Evolutionary conservation across 2,113 vertebrate species (phyloP).

Genomic region (Smithornis capensis): DNA sequence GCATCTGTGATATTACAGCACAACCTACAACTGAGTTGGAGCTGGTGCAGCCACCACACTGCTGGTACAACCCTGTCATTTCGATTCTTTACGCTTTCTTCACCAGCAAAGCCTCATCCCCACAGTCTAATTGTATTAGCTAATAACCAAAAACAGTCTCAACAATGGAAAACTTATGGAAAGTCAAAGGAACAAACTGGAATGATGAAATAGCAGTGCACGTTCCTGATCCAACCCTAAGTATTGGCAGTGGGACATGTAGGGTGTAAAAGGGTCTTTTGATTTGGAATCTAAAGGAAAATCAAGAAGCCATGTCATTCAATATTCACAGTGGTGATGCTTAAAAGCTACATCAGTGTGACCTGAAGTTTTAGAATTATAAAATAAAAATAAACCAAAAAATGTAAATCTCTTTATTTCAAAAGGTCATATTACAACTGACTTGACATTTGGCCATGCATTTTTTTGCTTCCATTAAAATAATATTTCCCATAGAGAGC

Average conservation of each 20-base stretch:
- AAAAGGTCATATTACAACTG: background rate
- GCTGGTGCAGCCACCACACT: background rate
- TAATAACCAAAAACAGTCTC: background rate
- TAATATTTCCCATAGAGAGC: background rate
- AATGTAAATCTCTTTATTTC: background rate
- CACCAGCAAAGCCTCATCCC: background rate
- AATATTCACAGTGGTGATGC: background rate
- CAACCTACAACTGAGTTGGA: background rate
- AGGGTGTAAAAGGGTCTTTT: background rate
- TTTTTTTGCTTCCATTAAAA: background rate
- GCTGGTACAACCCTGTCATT: background rate
- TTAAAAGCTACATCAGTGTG: background rate
- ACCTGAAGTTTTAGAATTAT: background rate
- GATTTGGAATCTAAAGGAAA: background rate
- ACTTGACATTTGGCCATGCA: background rate
- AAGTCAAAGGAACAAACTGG: background rate
- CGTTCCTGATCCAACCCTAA: background rate
- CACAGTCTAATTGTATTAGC: background rate
- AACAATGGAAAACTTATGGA: background rate
- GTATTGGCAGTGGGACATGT: background rate
- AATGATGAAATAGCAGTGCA: background rate
- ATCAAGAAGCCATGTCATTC: background rate
- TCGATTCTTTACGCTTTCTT: conserved; percentile 37
- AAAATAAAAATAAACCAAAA: background rate
- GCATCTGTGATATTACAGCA: background rate